Evolutionary conservation across 2,113 vertebrate species (phyloP).

Genomic region (Acanthisitta chloris): DNA sequence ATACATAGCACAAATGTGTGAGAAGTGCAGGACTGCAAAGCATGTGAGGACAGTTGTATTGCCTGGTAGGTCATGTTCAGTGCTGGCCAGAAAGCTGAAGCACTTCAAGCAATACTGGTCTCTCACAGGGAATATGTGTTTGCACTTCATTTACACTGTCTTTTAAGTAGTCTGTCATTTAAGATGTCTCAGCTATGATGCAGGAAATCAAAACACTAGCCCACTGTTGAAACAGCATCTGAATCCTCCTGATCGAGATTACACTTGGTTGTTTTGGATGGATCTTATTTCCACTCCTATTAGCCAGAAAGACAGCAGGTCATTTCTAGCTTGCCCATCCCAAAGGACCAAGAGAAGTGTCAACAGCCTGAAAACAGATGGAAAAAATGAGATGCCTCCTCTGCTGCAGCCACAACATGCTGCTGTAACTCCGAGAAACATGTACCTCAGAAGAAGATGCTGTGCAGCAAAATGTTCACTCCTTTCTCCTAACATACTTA

Average conservation of each 20-base stretch:
- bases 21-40: neutral
- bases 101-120: neutral
- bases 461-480: neutral
- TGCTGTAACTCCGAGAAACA: neutral
- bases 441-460: neutral
- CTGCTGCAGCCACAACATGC: neutral
- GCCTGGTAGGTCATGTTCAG: rapidly evolving
- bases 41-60: rapidly evolving
- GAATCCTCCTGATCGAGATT: neutral
- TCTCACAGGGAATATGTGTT: neutral
- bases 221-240: neutral
- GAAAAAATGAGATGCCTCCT: rapidly evolving
- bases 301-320: neutral
- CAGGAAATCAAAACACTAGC: neutral
- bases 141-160: neutral
- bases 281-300: neutral
- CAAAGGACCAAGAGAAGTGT: neutral
- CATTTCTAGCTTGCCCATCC: neutral
- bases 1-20: neutral
- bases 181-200: neutral
- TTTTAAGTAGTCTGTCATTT: neutral
- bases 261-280: neutral
- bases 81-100: neutral
- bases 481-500: neutral
- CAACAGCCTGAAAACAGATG: neutral